Evolutionary conservation across 2,888 invertebrate species (phyloP), one percentile per base, ranked within the genome.

Genomic region (Aricia artaxerxes): DNA sequence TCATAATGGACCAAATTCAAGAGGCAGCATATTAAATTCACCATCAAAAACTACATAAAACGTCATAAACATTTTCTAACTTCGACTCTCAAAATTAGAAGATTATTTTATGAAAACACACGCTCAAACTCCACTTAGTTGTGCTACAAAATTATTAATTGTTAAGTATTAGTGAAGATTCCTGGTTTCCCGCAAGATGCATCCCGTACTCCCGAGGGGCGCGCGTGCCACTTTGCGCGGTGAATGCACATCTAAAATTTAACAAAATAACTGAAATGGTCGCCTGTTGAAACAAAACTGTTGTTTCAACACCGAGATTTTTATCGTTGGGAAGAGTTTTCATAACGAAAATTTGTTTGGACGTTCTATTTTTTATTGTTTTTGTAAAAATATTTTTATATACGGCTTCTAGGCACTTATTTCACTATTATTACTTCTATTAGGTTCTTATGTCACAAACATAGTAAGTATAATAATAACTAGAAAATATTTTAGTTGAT

Each of bases 141-240:
- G 84, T 84, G 87, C 88, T 89, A 86, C 86, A 90, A 90, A 84
- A 86, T 85, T 90, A 89, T 91, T 91, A 91, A 91, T 91, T 90
- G 89, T 88, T 89, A 90, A 85, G 90, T 91, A 91, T 90, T 89
- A 92, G 89, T 90, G 88, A 86, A 87, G 86, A 86, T 85, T 88
- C 44, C 35, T 44, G 91, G 91, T 90, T 89, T 83, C 86, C 90
- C 90, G 83, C 92, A 92, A 91, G 90, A 91, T 91, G 91, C 91
- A 93, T 87, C 89, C 90, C 88, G 88, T 91, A 89, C 91, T 89
- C 88, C 85, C 85, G 84, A 88, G 93, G 90, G 85, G 83, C 82
- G 91, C 91, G 92, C 93, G 92, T 91, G 93, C 91, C 91, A 93
- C 94, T 93, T 93, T 93, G 89, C 90, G 88, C 86, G 84, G 85